Evolutionary conservation across 2,888 invertebrate genomes (phyloP), one percentile per base, ranked within the genome.

Genomic region (Tenthredo mesomela): DNA sequence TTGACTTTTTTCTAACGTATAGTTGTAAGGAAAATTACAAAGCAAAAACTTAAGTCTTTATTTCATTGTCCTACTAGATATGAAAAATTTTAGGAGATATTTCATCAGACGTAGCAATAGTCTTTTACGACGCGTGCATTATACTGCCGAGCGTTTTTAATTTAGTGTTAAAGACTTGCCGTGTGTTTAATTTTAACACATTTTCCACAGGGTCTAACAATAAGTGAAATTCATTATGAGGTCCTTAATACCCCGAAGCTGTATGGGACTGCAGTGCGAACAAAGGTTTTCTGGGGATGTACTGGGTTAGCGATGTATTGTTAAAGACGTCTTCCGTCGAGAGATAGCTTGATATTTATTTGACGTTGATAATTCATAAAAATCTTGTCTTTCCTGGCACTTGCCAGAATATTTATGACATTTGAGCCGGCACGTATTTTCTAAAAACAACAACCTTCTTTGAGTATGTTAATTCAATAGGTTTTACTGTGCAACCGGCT

Each of bases 301-400:
- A 12, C 12, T 21, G n/a, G 9, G 80, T 80, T 61, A 40, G 37
- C 25, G 61, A 61, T 80, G 61, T 80, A 40, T 80, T 80, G 37
- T 58, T 37, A 6, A 61, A 61, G 21, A 80, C 61, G 40, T 40
- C 40, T 80, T 40, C 80, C 54, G 18, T 37, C 33, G 18, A 58
- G 43, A 33, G 78, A 37, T 43, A 37, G n/a, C 50, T 12, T 25
- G 80, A 61, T 61, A 61, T 80, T 80, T 37, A 61, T 80, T 80
- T 21, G 80, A 61, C 58, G 33, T 80, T 80, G 80, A 80, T 40
- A 37, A 61, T 80, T 61, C 80, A 80, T 61, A 61, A 61, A 80
- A 80, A 80, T 61, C 61, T 80, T 80, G 61, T 80, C 37, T 29
- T 40, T 21, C 37, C 61, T 61, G 21, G 61, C 80, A 80, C 80